Base-by-base conservation (phyloP, 1,140 invertebrate genomes). In the Akabosia matsudoensis region DNA sequence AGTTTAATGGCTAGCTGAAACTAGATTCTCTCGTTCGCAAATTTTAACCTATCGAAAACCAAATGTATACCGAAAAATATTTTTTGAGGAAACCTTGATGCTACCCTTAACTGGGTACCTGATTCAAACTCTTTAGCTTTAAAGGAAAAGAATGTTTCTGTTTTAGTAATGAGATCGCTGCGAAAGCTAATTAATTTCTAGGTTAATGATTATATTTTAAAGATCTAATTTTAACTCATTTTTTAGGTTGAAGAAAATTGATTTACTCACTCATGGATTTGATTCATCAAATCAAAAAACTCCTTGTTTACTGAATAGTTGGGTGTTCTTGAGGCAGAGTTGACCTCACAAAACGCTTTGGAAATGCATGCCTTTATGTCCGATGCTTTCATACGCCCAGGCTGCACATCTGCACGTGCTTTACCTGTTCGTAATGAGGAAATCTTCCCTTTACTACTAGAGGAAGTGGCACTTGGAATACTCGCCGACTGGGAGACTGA, bases 301-400 rank as follows among this genome's bases (percentile, higher is more conserved):
- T 77, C 51, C n/a, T 77, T 34, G 61, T 73, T 77, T 18, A 54
- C 64, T 16, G 72, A 37, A 51, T 71, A 73, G 37, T 67, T 74
- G 3, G 71, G 76, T 22, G 3, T 52, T 30, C 30, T 28, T 10
- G 76, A 73, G 7, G 34, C 28, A 10, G 76, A 77, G 72, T 77
- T 77, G 4, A 77, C 72, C 72, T 72, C 76, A 33, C 76, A 77
- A 33, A 77, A 77, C 16, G 72, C 76, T 77, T 77, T 77, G n/a
- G 76, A 72, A 34, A 77, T 34, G 30, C 76, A 77, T 14, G 61
- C 34, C 52, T 74, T 72, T n/a, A 77, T 61, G 24, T 77, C 76
- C 7, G 71, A 67, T 22, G 72, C 56, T 67, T 74, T 73, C 28
- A 67, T 37, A 24, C 61, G 28, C 4, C 61, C 61, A 4, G 30